Base-by-base conservation (phyloP, 2,888 invertebrate species). In the Taphrorychus bicolor region DNA sequence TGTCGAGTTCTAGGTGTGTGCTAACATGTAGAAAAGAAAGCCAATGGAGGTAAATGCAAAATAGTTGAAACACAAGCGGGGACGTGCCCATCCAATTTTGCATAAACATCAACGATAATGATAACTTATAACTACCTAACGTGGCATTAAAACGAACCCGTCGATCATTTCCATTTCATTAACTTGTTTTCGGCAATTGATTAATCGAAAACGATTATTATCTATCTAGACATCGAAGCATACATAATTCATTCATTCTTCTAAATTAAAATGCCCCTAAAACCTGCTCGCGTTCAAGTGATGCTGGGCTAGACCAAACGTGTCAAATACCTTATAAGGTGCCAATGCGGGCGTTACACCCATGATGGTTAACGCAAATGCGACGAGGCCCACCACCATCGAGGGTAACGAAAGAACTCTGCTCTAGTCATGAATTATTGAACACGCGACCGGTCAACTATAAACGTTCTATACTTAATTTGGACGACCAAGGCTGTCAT, bases 401-500 rank as follows among this genome's bases (percentile, higher is more conserved):
- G 59, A n/a, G n/a, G 21, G 23, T 18, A 59, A 16, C 21, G 61
- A 59, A 59, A 66, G 59, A 66, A 54, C 40, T 59, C 53, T 53
- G 18, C 14, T 49, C 60, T 53, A 42, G 7, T 59, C 51, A 56
- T 61, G 23, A 17, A 57, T 66, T 66, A 61, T 61, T 60, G 45
- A 60, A 41, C 22, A 41, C n/a, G 5, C 53, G 32, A 16, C 32
- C 40, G 40, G 40, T 41, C 59, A 51, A 59, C 65, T 58, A n/a
- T n/a, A 53, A 23, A 45, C 42, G 61, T 19, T 19, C 49, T 42
- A 42, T 40, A 11, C 69, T 64, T 51, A 69, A 69, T 69, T 69
- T 64, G 59, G 69, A 18, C n/a, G 58, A 64, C 64, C 64, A 64
- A 69, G 64, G 69, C 57, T 64, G 64, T 21, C 56, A 42, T 59